Evolutionary conservation across 2,797 vertebrate genomes (phyloP).

Genomic region (Vireo griseus): DNA sequence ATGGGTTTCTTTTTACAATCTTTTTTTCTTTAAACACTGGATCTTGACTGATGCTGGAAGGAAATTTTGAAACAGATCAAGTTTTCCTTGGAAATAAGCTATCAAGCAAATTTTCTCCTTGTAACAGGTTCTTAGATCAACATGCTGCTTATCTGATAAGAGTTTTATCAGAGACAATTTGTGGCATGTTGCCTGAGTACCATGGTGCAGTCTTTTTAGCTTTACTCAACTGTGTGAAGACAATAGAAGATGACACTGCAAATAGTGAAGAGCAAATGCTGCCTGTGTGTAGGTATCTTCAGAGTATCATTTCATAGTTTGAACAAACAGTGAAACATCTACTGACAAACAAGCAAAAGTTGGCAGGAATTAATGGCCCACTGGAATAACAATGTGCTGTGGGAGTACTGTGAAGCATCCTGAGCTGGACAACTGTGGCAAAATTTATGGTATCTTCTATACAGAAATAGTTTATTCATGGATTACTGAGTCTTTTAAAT

Average conservation of each 20-base stretch:
- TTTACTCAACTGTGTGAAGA: neutral
- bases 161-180: neutral
- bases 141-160: conserved; percentile 17
- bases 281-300: neutral
- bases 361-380: neutral
- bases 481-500: neutral
- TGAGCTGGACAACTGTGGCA: neutral
- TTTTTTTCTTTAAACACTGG: neutral
- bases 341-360: neutral
- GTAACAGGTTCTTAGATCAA: neutral
- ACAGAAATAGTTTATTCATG: neutral
- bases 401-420: neutral
- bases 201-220: neutral
- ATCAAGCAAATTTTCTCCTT: neutral
- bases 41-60: neutral
- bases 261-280: neutral
- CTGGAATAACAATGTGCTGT: neutral
- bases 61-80: neutral
- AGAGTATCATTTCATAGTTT: neutral
- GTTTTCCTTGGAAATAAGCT: neutral
- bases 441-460: neutral
- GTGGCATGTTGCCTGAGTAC: neutral
- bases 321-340: neutral
- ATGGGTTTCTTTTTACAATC: neutral
- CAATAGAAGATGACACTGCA: neutral